Evolutionary conservation across 2,888 invertebrate genomes (phyloP).

Genomic region (Apantesis nais): DNA sequence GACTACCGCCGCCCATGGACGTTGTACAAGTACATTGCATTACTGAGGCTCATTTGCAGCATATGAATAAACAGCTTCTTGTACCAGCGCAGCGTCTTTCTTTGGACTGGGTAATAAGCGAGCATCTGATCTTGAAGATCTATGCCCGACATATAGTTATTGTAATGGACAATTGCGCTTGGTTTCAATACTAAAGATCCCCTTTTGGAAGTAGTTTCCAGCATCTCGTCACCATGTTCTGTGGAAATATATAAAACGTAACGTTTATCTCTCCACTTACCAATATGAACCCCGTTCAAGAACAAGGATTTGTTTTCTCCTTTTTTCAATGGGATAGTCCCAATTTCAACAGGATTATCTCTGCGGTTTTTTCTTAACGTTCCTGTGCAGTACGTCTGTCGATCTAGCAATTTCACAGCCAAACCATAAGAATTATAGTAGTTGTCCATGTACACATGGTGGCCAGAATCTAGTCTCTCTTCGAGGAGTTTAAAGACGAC

Average conservation of each 20-base stretch:
- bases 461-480: conserved; percentile 50
- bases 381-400: conserved; percentile 63
- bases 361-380: conserved; percentile 51
- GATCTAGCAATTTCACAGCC: conserved; percentile 50
- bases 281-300: conserved; percentile 42
- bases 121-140: conserved; percentile 44
- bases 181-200: conserved; percentile 30
- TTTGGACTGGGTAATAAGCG: conserved; percentile 40
- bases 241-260: conserved; percentile 35
- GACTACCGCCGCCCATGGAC: no score
- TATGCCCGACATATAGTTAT: conserved; percentile 39
- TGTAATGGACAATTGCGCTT: conserved; percentile 38
- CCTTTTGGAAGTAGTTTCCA: conserved; percentile 23
- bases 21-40: conserved; percentile 8
- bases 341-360: conserved; percentile 44
- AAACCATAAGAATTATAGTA: conserved; percentile 53
- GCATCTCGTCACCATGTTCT: conserved; percentile 27
- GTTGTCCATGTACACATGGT: conserved; percentile 25
- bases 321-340: conserved; percentile 33
- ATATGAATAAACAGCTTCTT: conserved; percentile 42
- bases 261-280: conserved; percentile 43
- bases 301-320: conserved; percentile 44
- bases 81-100: conserved; percentile 33
- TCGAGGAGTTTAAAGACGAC: conserved; percentile 53
- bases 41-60: conserved; percentile 38